Evolutionary conservation across 2,888 invertebrate species (phyloP), one percentile per base, ranked within the genome.

Genomic region (Microctonus hyperodae): DNA sequence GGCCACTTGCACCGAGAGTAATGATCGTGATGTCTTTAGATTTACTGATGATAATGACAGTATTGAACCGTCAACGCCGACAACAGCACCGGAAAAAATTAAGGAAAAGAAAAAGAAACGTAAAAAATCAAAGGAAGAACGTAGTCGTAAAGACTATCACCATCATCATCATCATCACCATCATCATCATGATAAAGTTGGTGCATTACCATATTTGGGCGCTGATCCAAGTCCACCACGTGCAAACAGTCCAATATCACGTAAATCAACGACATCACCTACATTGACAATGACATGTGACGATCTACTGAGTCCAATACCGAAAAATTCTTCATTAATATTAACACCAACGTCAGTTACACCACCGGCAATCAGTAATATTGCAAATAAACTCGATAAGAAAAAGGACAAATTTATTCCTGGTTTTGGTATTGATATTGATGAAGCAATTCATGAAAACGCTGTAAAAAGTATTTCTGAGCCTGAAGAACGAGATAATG

Each of bases 81-180:
- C 79, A 11, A 76, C 82, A 7, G 82, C 82, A 0, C 76, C 79
- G 1, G 87, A 85, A 74, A 79, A 92, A 72, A 86, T 86, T 61
- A 92, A 91, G 79, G 93, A 93, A 74, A 93, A 91, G 84, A 93
- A 92, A 83, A 94, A 94, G 85, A 94, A 94, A 82, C 90, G 93
- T 75, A 94, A 94, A 82, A 92, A 91, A 79, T 92, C 90, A 63
- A 92, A 91, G 80, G 94, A 94, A 76, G 93, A 93, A 69, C 89
- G 90, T 72, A 89, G 87, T 76, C 88, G 91, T 40, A 88, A 88
- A 78, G 88, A 90, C 70, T 89, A 90, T 76, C 89, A 90, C 75
- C 90, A 91, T 78, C 89, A 90, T 78, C 88, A 89, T 70, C 88
- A 88, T 71, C 88, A 88, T 72, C 82, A 81, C 65, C 84, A 78